Conservation (phyloP, 1,140 invertebrate species). For the Pomacea maculata region DNA sequence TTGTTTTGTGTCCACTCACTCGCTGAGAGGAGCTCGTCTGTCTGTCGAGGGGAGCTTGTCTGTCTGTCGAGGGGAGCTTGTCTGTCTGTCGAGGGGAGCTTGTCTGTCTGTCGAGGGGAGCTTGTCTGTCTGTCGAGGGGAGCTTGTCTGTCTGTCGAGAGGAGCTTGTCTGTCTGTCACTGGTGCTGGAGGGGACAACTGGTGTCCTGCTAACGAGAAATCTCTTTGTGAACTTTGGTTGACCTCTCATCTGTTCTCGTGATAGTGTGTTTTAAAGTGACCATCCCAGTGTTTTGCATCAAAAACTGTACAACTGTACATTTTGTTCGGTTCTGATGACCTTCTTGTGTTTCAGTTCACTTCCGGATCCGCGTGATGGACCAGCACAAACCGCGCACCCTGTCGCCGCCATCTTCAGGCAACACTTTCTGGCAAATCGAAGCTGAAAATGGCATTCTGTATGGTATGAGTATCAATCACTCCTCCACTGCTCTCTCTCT, state of each 20-base stretch:
- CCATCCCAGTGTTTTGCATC: neutral
- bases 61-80: too few relatives aligned
- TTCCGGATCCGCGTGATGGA: conserved; percentile 65
- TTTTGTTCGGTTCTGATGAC: neutral
- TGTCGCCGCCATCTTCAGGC: conserved; percentile 63
- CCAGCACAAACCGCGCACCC: conserved; percentile 61
- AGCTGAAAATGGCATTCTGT: conserved; percentile 60
- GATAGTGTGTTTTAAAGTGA: neutral
- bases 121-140: too few relatives aligned
- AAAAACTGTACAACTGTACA: neutral
- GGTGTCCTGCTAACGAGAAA: too few relatives aligned
- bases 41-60: too few relatives aligned
- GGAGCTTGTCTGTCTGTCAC: too few relatives aligned
- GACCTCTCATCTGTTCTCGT: too few relatives aligned
- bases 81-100: too few relatives aligned
- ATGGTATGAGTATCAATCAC: conserved; percentile 46
- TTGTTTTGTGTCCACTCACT: neutral
- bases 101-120: too few relatives aligned
- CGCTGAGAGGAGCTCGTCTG: too few relatives aligned
- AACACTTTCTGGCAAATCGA: conserved; percentile 66
- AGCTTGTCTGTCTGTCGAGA: too few relatives aligned
- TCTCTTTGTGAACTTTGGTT: too few relatives aligned
- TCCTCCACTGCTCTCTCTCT: neutral
- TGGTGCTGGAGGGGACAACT: too few relatives aligned
- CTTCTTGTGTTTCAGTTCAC: conserved; percentile 56